phyloP scores from a whole-genome alignment of 2,113 vertebrate species.

The Hippolais icterina region DNA sequence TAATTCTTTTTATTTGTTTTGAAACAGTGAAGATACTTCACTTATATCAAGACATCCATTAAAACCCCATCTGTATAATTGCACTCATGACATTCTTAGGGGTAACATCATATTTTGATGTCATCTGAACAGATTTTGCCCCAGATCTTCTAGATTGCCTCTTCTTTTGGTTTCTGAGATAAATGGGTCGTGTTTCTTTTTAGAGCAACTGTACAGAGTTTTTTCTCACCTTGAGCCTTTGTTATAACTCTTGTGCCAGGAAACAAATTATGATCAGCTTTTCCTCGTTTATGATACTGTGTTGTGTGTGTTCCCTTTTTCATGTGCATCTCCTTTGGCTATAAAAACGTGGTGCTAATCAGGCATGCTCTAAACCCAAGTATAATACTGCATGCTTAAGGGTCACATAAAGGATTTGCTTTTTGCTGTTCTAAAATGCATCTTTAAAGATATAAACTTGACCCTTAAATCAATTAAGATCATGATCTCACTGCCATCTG shows the following conservation, averaged over 20 bases:
- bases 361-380: background rate
- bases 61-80: background rate
- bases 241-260: background rate
- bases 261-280: background rate
- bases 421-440: slow-evolving; percentile 18
- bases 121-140: background rate
- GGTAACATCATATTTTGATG: background rate
- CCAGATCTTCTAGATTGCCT: background rate
- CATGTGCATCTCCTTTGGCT: background rate
- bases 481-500: slow-evolving; percentile 24
- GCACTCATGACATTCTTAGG: background rate
- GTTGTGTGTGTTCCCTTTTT: background rate
- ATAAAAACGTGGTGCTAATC: background rate
- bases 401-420: background rate
- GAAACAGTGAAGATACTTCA: background rate
- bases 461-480: slow-evolving; percentile 36
- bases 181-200: background rate
- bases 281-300: background rate
- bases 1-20: background rate
- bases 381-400: accelerated
- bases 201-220: accelerated
- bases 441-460: slow-evolving; percentile 12
- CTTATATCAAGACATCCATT: accelerated
- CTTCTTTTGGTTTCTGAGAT: background rate
- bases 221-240: background rate